A percentile compares a stretch with the other conserved stretches of the same genome.
Conservation (phyloP, 2,113 vertebrate genomes). For the Oryzias javanicus region DNA sequence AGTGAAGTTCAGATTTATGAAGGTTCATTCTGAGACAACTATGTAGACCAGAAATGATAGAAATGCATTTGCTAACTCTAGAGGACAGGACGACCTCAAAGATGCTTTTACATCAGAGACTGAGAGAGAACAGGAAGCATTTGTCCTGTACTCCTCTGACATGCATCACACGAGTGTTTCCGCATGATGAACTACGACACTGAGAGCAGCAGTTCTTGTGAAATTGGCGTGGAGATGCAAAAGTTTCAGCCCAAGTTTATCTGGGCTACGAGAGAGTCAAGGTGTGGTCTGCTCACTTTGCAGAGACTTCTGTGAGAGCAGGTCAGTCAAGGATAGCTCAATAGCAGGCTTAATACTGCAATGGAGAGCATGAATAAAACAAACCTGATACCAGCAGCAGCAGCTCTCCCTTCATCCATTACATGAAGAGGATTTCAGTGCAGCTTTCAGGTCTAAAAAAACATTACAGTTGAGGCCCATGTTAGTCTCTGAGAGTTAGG, state of each 20-base stretch:
- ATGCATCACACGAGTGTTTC: conserved; percentile 14
- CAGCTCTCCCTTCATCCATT: conserved; percentile 55
- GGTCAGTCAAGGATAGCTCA: conserved; percentile 69
- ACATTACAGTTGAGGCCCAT: conserved; percentile 14
- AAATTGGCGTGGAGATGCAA: conserved; percentile 36
- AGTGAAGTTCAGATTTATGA: no score
- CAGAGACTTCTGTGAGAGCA: conserved; percentile 40
- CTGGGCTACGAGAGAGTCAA: conserved; percentile 23
- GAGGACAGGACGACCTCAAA: no score
- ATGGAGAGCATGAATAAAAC: conserved; percentile 70
- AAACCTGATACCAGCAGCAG: conserved; percentile 62
- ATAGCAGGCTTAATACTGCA: conserved; percentile 71
- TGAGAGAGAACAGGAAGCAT: no score
- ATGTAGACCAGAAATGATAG: no score
- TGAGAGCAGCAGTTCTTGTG: conserved; percentile 47
- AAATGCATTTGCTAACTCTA: no score
- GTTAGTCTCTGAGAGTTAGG: conserved; percentile 36
- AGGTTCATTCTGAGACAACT: no score
- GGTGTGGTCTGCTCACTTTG: conserved; percentile 32
- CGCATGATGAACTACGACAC: conserved; percentile 1
- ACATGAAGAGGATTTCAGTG: conserved; percentile 50
- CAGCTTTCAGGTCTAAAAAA: conserved; percentile 30
- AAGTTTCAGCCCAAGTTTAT: conserved; percentile 39
- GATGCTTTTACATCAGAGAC: no score
- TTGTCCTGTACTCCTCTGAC: not conserved